Base-by-base conservation (phyloP, 2,888 invertebrate genomes). In the Scaeva pyrastri region DNA sequence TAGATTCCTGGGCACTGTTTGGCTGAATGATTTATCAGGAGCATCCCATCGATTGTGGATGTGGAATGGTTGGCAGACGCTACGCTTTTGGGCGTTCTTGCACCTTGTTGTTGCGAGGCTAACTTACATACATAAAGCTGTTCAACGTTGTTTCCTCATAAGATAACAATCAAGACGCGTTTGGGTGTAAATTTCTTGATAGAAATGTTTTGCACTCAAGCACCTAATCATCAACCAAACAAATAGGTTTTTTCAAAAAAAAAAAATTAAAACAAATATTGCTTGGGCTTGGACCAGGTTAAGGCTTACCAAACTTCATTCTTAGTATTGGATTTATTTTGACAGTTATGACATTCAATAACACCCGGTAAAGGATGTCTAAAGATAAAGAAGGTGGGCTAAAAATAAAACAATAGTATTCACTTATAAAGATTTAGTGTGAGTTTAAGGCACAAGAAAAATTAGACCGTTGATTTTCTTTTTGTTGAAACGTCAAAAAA, bases 11-110 rank as follows among this genome's bases (percentile, higher is more conserved):
- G 41, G 43, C 36, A 8, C 16, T 12, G 21, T 68, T 80, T 80
- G 55, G 55, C 23, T 26, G 56, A 77, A 86, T 86, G 86, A 86
- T 86, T 86, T 86, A 86, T 86, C 86, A 82, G 56, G 74, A 82
- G 70, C 77, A 77, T 52, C 77, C 85, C 62, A 86, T 86, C 85
- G 85, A 77, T 77, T 70, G 76, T 19, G 43, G 58, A 48, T n/a
- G 45, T 12, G 43, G 58, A 48, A 56, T 68, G 48, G 31, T 41
- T 68, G 71, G 79, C 45, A 56, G 75, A 75, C 62, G 80, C 52
- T 74, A 62, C 70, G 70, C 74, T 75, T 70, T 81, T 75, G 80
- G 80, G 80, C 70, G 80, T 75, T 81, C 55, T 81, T 81, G 68
- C 80, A 81, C 80, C 80, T 81, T 60, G 58, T 81, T 60, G 58